phyloP scores from a whole-genome alignment of 1,140 invertebrate species.

The Helicoverpa armigera region DNA sequence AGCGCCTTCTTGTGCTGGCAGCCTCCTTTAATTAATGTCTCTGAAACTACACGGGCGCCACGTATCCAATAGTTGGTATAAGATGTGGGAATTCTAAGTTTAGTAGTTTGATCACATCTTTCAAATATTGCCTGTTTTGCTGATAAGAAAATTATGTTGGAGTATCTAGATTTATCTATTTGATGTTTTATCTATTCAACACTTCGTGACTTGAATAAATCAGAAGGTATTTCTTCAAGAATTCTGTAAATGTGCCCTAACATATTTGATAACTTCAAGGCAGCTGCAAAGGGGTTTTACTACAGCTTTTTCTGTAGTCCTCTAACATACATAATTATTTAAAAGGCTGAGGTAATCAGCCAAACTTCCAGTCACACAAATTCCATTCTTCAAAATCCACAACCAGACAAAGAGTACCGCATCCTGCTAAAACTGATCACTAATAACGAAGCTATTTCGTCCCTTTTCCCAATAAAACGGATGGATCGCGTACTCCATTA shows the following conservation, averaged over 20 bases:
- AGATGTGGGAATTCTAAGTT: constrained; percentile 63
- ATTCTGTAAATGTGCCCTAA: too few species aligned
- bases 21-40: constrained; percentile 80
- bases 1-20: constrained; percentile 76
- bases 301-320: too few species aligned
- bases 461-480: constrained; percentile 39
- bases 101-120: constrained; percentile 53
- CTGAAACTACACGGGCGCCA: constrained; percentile 66
- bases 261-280: too few species aligned
- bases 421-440: not conserved
- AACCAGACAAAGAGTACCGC: not conserved
- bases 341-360: too few species aligned
- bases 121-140: constrained; percentile 16
- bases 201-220: not conserved
- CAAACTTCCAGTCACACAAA: too few species aligned
- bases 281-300: too few species aligned
- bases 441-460: constrained; percentile 27
- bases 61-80: constrained; percentile 57
- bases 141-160: not conserved
- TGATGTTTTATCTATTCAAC: constrained; percentile 5
- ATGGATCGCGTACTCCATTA: constrained; percentile 53
- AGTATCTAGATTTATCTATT: not conserved
- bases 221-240: not conserved
- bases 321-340: too few species aligned
- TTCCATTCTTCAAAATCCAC: not conserved